A percentile compares a stretch with the other conserved stretches of the same genome.
These are phyloP conservation scores for Myiagra hebetior DNA, from an alignment of 2,113 vertebrate species.

Conservation along the genomic window DNA sequence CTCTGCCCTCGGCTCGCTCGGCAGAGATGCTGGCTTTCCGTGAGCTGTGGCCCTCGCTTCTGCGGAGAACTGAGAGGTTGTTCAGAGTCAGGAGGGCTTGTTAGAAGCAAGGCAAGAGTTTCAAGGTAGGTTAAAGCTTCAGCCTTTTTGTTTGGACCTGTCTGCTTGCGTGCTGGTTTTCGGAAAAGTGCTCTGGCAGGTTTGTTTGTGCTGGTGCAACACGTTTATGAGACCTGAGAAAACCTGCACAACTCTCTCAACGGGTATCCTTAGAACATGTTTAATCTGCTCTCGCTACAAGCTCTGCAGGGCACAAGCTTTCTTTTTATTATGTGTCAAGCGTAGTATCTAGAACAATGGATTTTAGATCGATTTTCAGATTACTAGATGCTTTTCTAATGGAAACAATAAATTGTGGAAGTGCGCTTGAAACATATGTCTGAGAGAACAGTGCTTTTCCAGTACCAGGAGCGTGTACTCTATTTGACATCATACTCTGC, in stretches of 20 bases:
- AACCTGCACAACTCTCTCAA: not conserved
- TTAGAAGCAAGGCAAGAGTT: not conserved
- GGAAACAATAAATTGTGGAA: not conserved
- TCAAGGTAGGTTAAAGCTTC: not conserved
- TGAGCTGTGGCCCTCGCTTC: not conserved
- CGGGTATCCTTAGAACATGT: not conserved
- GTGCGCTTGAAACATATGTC: not conserved
- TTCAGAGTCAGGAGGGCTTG: not conserved
- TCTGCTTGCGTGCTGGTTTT: not conserved
- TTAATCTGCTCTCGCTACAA: not conserved
- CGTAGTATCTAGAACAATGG: not conserved
- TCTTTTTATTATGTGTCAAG: not conserved
- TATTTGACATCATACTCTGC: not conserved
- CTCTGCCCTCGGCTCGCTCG: not conserved
- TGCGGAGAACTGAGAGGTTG: not conserved
- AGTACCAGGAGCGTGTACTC: not conserved
- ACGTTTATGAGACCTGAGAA: not conserved
- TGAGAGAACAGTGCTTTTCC: not conserved
- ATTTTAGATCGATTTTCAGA: slow-evolving; percentile 12
- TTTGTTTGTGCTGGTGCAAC: slow-evolving; percentile 26
- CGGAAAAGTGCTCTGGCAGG: slow-evolving; percentile 14
- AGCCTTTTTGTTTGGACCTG: not conserved
- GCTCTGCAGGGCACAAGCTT: slow-evolving; percentile 15
- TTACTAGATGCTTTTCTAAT: not conserved
- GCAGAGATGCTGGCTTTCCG: not conserved